Evolutionary conservation across 1,140 invertebrate genomes (phyloP), one percentile per base, ranked within the genome.

Genomic region (Calephelis virginiensis): DNA sequence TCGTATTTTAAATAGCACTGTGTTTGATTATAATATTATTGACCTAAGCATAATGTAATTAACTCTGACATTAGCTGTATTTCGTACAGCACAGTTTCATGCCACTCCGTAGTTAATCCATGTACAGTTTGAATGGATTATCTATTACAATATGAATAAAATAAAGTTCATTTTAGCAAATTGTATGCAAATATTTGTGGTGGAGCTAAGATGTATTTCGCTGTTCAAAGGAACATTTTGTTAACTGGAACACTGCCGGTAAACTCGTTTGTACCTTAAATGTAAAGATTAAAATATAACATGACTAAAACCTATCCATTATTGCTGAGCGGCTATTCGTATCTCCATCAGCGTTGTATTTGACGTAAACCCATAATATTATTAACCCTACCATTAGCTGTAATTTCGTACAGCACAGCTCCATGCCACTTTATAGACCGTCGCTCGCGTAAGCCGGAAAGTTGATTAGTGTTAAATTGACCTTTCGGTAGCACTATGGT

Each of bases 381-480:
- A 53, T 28, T 53, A 28, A 14, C 28, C 9, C 28, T 53, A 53
- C 50, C 50, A 53, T 53, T 53, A 53, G 50, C 8, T 28, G 50
- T 53, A 53, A 53, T 37, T 53, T 53, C 17, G 17, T 53, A 53
- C 10, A 28, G 9, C 11, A 53, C 17, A 28, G 17, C 50, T 53
- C 50, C 9, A 53, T 17, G 28, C 50, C 17, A 53, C 5, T 53
- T 53, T 53, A 28, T 17, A 28, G 49, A 5, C 50, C 14, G 50
- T 53, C 50, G 50, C 17, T 53, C 14, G 17, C 17, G 10, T 28
- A 53, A 14, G 17, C 17, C 53, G 17, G 17, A 56, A 56, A 56
- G 53, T 56, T 56, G 53, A 56, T 56, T 37, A 37, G 14, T 12
- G 53, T 56, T 56, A 56, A 56, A 56, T 56, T 56, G 17, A 56